Base-by-base conservation (phyloP, 2,797 vertebrate genomes). In the Lutjanus campechanus region DNA sequence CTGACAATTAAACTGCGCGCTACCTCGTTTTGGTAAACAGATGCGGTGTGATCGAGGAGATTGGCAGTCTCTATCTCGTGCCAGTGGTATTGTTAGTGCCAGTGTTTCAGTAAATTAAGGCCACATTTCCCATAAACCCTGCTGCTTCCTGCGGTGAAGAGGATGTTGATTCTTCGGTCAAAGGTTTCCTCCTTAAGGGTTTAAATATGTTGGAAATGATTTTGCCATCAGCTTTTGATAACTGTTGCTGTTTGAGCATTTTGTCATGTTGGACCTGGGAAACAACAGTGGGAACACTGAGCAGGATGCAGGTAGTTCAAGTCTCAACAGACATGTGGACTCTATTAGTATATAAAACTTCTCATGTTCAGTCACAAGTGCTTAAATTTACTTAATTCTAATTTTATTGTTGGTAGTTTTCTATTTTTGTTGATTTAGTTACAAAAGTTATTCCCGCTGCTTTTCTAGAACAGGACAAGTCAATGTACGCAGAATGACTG, bases 111-210 rank as follows among this genome's bases (percentile, higher is more conserved):
- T 54, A 83, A 90, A 92, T 85, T 55, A 84, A 80, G 64, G 72
- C 71, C 86, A 92, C 79, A 86, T 89, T 88, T 91, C 89, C 78
- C 86, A 89, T 88, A 89, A 87, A 92, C 83, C 82, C 62, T 69
- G 64, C 69, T 59, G 80, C 83, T 89, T 92, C 88, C 88, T 85
- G 85, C 17, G 75, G 87, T 66, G 83, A 61, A 58, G 77, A 86
- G 85, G 81, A 85, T 87, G 89, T 84, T 85, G 79, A 81, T 84
- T 81, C 71, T 82, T 85, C 65, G 73, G 85, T 90, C 88, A 86
- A 88, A 88, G 76, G 83, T 88, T 90, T 88, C 62, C 73, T 72
- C 68, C 83, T 82, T 88, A 85, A 90, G 47, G 53, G 80, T 82
- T 77, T 86, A 86, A 90, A 88, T 89, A 83, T 89, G 88, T 82